Percentiles rank a stretch among this genome's conserved stretches.
These are phyloP conservation scores for Acanthococcus lagerstroemiae DNA, from an alignment of 2,888 invertebrate genomes.

Conservation along the genomic window DNA sequence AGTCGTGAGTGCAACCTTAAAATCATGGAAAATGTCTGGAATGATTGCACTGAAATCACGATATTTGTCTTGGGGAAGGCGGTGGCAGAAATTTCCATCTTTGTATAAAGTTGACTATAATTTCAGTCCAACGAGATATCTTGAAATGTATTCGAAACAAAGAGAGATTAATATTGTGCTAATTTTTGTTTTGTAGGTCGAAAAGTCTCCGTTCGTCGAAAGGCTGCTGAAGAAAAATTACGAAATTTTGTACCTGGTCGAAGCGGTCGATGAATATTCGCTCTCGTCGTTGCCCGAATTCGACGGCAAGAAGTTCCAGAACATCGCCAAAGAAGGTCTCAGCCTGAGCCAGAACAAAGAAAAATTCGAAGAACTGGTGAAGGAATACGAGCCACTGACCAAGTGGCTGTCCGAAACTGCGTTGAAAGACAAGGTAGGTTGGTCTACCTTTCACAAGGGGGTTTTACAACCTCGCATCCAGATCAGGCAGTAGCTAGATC, in stretches of 20 bases:
- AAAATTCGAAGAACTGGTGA: conserved; percentile 62
- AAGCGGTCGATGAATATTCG: conserved; percentile 97
- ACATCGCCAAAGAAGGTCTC: conserved; percentile 97
- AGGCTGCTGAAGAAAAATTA: conserved; percentile 82
- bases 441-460: no score
- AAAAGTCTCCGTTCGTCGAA: conserved; percentile 90
- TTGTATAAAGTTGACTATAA: no score
- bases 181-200: conserved; percentile 47
- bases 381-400: conserved; percentile 75
- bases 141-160: no score
- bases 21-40: no score
- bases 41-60: neutral
- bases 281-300: conserved; percentile 94
- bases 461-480: no score
- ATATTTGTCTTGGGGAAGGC: neutral
- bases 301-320: conserved; percentile 98
- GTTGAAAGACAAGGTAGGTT: conserved; percentile 59
- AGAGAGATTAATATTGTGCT: neutral
- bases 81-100: neutral
- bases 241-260: conserved; percentile 87
- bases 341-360: conserved; percentile 70
- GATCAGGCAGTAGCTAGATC: no score
- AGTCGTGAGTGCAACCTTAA: no score
- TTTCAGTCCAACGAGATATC: no score
- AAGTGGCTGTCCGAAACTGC: conserved; percentile 79